Evolutionary conservation across 53 echinoderm and acorn worm genomes (phyloP).

Genomic region (Astropecten irregularis): DNA sequence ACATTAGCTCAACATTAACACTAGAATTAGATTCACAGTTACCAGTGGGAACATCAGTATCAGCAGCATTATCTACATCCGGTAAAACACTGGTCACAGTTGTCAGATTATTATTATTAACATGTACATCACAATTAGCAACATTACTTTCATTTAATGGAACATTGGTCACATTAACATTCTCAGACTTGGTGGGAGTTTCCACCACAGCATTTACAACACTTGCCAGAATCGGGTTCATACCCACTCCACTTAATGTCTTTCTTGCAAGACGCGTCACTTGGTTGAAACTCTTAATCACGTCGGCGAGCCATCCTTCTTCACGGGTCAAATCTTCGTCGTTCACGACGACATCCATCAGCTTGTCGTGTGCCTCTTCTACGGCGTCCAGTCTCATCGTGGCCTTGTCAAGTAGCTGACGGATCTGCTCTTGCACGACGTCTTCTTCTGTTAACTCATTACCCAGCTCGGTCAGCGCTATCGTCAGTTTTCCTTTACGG

Average conservation of each 20-base stretch:
- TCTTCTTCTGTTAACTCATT: too few species aligned
- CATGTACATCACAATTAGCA: too few species aligned
- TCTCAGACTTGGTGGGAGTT: background rate
- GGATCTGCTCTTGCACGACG: background rate
- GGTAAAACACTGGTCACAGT: too few species aligned
- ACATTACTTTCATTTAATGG: too few species aligned
- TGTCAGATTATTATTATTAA: too few species aligned
- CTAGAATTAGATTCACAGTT: background rate
- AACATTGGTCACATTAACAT: background rate
- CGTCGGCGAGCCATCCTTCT: conserved; percentile 24
- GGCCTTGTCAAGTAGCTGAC: conserved; percentile 25
- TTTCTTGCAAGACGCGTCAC: conserved; percentile 32
- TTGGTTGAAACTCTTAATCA: background rate
- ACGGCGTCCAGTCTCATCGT: conserved; percentile 9
- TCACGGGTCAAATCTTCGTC: conserved; percentile 17
- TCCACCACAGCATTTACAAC: too few species aligned
- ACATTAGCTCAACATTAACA: background rate
- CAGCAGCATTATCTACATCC: conserved; percentile 1
- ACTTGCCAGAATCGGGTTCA: conserved; percentile 1
- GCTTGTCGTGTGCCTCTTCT: conserved; percentile 29
- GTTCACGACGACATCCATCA: conserved; percentile 18
- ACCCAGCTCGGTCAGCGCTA: too few species aligned
- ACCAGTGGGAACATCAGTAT: conserved; percentile 11
- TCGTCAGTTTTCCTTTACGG: too few species aligned
- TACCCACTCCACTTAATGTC: conserved; percentile 20